phyloP scores from a whole-genome alignment of 2,113 vertebrate species.

The Sinocyclocheilus maitianheensis region DNA sequence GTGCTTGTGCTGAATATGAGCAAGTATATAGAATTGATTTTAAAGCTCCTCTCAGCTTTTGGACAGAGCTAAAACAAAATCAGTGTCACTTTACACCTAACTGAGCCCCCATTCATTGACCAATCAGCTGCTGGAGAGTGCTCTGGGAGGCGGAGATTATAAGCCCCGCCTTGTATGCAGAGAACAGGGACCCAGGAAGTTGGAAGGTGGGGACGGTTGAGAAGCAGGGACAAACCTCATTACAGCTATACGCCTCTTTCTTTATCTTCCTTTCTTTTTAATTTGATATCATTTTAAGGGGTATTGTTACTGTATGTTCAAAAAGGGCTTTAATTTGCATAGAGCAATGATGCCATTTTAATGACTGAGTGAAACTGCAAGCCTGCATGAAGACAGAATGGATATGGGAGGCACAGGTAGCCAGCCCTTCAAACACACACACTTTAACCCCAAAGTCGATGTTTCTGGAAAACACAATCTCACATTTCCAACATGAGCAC shows the following conservation, averaged over 20 bases:
- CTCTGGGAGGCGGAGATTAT: slow-evolving; percentile 52
- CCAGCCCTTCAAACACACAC: neutral
- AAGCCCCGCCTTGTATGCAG: slow-evolving; percentile 40
- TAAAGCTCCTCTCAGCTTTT: slow-evolving; percentile 6
- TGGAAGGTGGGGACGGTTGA: slow-evolving; percentile 48
- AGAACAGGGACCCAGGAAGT: slow-evolving; percentile 59
- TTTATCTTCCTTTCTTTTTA: slow-evolving; percentile 27
- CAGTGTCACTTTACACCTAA: slow-evolving; percentile 34
- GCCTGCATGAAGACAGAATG: neutral
- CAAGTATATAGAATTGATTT: neutral
- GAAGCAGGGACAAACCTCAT: neutral
- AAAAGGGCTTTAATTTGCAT: slow-evolving; percentile 12
- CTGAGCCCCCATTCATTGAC: slow-evolving; percentile 34
- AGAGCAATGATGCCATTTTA: neutral
- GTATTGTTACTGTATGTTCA: neutral
- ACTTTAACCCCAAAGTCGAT: neutral
- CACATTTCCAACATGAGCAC: slow-evolving; percentile 48
- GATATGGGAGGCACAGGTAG: neutral
- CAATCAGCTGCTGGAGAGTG: slow-evolving; percentile 56
- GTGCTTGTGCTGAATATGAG: slow-evolving; percentile 40
- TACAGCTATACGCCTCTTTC: slow-evolving; percentile 50
- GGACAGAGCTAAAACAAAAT: slow-evolving; percentile 41
- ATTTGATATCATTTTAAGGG: slow-evolving; percentile 29
- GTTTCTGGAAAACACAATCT: slow-evolving; percentile 2
- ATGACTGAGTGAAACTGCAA: slow-evolving; percentile 25